Percentiles rank a stretch among this genome's conserved stretches.
Evolutionary conservation across 2,113 vertebrate species (phyloP).

Genomic region (Nannospalax galili): DNA sequence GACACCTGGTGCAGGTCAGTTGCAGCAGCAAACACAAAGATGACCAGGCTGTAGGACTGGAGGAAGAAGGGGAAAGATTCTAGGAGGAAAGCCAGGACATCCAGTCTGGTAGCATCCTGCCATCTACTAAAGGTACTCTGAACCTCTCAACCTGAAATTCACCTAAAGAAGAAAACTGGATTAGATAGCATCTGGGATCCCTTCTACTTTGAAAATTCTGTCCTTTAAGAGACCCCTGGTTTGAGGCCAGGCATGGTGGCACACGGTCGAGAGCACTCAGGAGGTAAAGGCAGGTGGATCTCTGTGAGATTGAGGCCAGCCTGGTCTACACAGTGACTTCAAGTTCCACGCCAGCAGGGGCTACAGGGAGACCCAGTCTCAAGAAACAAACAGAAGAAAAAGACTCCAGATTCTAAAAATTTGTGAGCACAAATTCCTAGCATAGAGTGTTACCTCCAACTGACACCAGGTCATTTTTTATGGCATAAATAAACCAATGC

Average conservation of each 20-base stretch:
- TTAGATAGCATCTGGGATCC: neutral
- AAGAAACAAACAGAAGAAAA: no score
- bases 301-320: no score
- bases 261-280: no score
- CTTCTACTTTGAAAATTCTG: slow-evolving; percentile 13
- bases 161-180: neutral
- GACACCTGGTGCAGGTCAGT: neutral
- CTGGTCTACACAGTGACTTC: no score
- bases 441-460: neutral
- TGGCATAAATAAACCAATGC: neutral
- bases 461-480: neutral
- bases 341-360: no score
- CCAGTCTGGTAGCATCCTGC: neutral
- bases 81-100: neutral
- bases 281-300: no score
- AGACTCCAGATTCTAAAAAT: neutral
- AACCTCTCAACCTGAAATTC: neutral
- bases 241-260: neutral
- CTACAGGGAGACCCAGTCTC: no score
- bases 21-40: slow-evolving; percentile 36
- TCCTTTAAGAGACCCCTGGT: neutral
- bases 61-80: neutral
- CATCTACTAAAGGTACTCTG: neutral
- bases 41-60: neutral
- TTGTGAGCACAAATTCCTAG: neutral